phyloP scores from a whole-genome alignment of 2,113 vertebrate genomes.

The Channa maculata region DNA sequence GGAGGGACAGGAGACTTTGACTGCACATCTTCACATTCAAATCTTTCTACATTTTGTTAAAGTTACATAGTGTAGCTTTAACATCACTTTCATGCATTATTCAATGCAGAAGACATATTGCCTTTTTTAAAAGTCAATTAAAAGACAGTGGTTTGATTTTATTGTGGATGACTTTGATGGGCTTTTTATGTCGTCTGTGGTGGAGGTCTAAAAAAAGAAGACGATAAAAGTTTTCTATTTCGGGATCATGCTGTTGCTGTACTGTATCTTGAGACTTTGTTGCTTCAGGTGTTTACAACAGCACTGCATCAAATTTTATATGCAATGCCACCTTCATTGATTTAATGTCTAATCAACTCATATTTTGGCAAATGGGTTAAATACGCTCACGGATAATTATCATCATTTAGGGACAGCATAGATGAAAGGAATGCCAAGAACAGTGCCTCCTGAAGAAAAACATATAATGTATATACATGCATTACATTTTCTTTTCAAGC shows the following conservation, averaged over 20 bases:
- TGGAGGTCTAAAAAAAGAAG: no score
- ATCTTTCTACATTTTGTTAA: no score
- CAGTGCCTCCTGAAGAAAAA: not conserved
- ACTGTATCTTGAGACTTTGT: not conserved
- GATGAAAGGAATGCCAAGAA: slow-evolving; percentile 2
- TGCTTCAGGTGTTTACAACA: not conserved
- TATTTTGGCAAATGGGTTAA: slow-evolving; percentile 21
- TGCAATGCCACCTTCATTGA: slow-evolving; percentile 3
- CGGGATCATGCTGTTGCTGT: not conserved
- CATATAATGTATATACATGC: not conserved
- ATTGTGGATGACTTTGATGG: not conserved
- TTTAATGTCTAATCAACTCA: slow-evolving; percentile 10
- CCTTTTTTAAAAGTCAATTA: no score
- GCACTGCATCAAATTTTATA: not conserved
- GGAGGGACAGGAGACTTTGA: no score
- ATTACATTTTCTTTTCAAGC: slow-evolving; percentile 29
- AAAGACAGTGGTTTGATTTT: no score
- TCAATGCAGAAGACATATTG: no score
- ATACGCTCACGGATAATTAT: slow-evolving; percentile 26
- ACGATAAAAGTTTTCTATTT: no score
- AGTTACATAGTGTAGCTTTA: no score
- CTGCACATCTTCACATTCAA: no score
- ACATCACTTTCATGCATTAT: no score
- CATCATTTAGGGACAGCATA: not conserved
- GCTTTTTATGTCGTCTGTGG: not conserved